phyloP scores from a whole-genome alignment of 2,797 vertebrate genomes.

The Pyrrhura leucotis region DNA sequence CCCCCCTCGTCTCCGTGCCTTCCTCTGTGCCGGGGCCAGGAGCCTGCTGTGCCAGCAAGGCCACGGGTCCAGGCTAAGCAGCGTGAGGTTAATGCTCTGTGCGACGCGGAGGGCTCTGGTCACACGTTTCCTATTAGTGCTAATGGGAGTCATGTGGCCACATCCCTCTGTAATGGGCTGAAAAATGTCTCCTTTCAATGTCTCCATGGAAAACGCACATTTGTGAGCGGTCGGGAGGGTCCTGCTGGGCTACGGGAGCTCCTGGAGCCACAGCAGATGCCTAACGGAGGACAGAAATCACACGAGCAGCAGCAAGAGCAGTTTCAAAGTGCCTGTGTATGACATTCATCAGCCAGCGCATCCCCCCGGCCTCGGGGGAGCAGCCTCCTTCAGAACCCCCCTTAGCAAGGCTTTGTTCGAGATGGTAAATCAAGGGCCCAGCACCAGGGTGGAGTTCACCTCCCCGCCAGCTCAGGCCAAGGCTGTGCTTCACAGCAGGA shows the following conservation, averaged over 20 bases:
- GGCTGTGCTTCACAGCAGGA: neutral
- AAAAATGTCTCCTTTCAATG: neutral
- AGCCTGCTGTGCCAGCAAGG: neutral
- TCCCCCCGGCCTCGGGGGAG: neutral
- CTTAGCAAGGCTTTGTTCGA: slow-evolving; percentile 21
- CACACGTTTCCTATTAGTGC: slow-evolving; percentile 60
- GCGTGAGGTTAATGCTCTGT: slow-evolving; percentile 19
- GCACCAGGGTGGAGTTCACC: slow-evolving; percentile 25
- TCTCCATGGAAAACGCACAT: neutral
- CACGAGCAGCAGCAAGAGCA: slow-evolving; percentile 23
- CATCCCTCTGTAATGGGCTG: neutral
- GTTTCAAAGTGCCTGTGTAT: slow-evolving; percentile 20
- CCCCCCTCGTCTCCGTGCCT: neutral
- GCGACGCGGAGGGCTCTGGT: neutral
- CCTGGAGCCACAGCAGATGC: slow-evolving; percentile 21
- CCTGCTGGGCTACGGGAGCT: slow-evolving; percentile 62
- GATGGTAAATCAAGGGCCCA: slow-evolving; percentile 15
- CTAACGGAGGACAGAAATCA: slow-evolving; percentile 12
- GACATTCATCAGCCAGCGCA: slow-evolving; percentile 11
- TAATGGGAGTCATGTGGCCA: slow-evolving; percentile 52
- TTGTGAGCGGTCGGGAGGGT: neutral
- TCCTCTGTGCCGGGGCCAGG: neutral
- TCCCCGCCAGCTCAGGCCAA: neutral
- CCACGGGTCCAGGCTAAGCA: neutral
- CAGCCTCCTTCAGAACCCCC: neutral